A percentile compares a stretch with the other conserved stretches of the same genome.
phyloP scores from a whole-genome alignment of 2,797 vertebrate species.

The Arctocebus calabarensis region DNA sequence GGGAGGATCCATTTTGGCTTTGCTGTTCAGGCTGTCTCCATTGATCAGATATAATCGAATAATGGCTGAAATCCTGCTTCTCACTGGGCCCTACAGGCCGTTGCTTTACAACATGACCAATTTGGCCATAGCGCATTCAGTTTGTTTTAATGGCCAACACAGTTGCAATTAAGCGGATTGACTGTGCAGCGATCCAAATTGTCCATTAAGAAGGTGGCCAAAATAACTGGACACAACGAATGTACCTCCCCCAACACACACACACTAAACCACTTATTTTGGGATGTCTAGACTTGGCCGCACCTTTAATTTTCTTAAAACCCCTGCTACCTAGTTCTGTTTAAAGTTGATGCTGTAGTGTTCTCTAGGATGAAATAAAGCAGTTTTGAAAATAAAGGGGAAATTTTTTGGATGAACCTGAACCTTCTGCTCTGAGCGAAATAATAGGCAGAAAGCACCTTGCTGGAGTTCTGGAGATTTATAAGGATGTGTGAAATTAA shows the following conservation, averaged over 20 bases:
- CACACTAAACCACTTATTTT: constrained; percentile 67
- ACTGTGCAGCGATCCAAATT: constrained; percentile 81
- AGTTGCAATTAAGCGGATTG: constrained; percentile 82
- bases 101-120: constrained; percentile 84
- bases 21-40: constrained; percentile 64
- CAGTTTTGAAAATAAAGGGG: constrained; percentile 33
- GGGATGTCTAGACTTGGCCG: constrained; percentile 73
- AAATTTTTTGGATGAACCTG: constrained; percentile 36
- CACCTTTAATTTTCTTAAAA: constrained; percentile 76
- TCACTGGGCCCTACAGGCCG: constrained; percentile 72
- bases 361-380: constrained; percentile 33
- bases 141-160: constrained; percentile 84
- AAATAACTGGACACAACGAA: constrained; percentile 55
- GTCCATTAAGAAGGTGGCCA: constrained; percentile 82
- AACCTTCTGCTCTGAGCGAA: constrained; percentile 62
- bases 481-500: constrained; percentile 77
- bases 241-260: background rate
- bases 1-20: constrained; percentile 68
- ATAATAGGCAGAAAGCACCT: constrained; percentile 66
- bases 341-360: background rate
- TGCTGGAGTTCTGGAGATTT: constrained; percentile 71
- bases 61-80: constrained; percentile 76
- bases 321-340: constrained; percentile 68
- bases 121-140: constrained; percentile 81
- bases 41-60: constrained; percentile 80